Evolutionary conservation across 2,113 vertebrate genomes (phyloP).

Genomic region (Thomomys bottae): DNA sequence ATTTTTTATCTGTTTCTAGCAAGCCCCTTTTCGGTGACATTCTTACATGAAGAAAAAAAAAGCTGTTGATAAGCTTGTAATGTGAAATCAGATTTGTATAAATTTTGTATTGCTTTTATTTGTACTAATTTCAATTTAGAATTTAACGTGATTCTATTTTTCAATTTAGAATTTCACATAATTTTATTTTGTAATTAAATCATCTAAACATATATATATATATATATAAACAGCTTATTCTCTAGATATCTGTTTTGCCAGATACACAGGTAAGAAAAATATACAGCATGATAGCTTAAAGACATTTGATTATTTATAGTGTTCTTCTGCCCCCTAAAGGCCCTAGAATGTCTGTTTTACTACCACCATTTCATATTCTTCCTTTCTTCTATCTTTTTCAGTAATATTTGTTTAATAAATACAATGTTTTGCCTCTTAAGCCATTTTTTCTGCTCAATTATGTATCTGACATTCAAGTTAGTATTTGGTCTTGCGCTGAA

Average conservation of each 20-base stretch:
- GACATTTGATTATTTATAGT: conserved; percentile 90
- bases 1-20: conserved; percentile 60
- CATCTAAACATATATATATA: conserved; percentile 41
- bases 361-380: conserved; percentile 60
- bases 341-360: conserved; percentile 83
- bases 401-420: conserved; percentile 84
- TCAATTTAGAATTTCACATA: conserved; percentile 48
- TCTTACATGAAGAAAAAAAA: conserved; percentile 57
- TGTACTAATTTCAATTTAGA: conserved; percentile 59
- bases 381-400: conserved; percentile 57
- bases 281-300: conserved; percentile 21
- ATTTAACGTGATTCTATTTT: neutral
- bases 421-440: conserved; percentile 84
- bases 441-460: conserved; percentile 88
- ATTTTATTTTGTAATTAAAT: conserved; percentile 26
- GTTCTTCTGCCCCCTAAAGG: conserved; percentile 99
- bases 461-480: conserved; percentile 86
- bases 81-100: neutral
- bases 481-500: conserved; percentile 87
- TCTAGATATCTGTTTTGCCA: conserved; percentile 57
- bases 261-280: conserved; percentile 48
- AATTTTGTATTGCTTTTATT: conserved; percentile 10
- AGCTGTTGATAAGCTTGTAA: conserved; percentile 14
- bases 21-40: conserved; percentile 25
- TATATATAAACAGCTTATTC: conserved; percentile 45